phyloP scores from a whole-genome alignment of 2,888 invertebrate species.

The Tubulanus polymorphus region DNA sequence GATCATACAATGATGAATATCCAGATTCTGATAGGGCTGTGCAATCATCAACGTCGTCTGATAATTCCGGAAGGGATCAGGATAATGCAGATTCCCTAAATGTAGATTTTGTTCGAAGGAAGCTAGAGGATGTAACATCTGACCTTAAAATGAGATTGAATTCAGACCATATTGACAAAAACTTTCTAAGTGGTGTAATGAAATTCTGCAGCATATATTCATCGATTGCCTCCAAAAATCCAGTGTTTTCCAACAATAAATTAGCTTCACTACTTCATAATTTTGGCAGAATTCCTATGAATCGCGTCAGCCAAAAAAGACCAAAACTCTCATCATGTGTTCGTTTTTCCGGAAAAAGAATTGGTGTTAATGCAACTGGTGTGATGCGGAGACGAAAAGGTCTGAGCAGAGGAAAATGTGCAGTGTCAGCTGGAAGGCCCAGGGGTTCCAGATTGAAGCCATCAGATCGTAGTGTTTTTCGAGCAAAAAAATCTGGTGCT shows the following conservation, averaged over 20 bases:
- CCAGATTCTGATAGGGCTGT: not conserved
- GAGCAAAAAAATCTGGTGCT: too few relatives aligned
- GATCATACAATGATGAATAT: not conserved
- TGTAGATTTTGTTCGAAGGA: not conserved
- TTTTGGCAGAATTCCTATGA: not conserved
- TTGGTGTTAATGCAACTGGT: not conserved
- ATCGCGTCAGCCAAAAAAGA: not conserved
- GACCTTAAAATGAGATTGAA: not conserved
- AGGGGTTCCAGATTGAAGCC: not conserved
- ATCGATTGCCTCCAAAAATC: not conserved
- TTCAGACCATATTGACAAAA: not conserved
- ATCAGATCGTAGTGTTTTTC: too few relatives aligned
- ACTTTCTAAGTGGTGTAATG: not conserved
- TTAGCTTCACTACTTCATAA: not conserved
- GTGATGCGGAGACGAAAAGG: not conserved
- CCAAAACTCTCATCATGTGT: not conserved
- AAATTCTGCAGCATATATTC: not conserved
- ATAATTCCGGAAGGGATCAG: too few relatives aligned
- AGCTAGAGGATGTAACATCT: not conserved
- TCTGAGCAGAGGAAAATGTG: not conserved
- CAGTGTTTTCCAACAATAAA: not conserved
- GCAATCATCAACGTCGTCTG: not conserved
- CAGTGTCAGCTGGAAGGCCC: not conserved
- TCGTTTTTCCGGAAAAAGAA: not conserved
- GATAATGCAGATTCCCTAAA: not conserved